phyloP scores from a whole-genome alignment of 2,113 vertebrate genomes.

The Corydoras sp. region DNA sequence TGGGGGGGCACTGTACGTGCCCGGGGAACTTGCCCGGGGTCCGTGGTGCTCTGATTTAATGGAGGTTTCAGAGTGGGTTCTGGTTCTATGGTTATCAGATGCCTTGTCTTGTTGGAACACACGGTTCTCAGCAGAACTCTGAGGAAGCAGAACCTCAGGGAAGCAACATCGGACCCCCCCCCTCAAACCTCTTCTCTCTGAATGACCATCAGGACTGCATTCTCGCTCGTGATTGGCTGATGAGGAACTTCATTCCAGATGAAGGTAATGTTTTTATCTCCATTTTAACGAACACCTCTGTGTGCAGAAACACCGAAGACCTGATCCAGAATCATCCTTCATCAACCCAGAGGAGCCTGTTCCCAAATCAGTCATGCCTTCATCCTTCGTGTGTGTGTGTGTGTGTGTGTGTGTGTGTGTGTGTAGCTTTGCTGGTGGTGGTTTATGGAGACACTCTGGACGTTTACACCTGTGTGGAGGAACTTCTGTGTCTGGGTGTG shows the following conservation, averaged over 20 bases:
- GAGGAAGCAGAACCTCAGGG: conserved; percentile 37
- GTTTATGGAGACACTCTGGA: conserved; percentile 83
- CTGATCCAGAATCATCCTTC: conserved; percentile 5
- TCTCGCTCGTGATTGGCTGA: conserved; percentile 52
- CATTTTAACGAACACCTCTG: too few species aligned
- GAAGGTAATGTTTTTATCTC: conserved; percentile 59
- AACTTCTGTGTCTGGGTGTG: conserved; percentile 71
- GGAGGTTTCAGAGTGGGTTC: background rate
- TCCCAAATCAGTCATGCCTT: background rate
- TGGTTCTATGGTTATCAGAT: conserved; percentile 41
- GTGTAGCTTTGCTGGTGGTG: conserved; percentile 49
- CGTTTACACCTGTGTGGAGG: conserved; percentile 68
- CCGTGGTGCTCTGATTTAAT: too few species aligned
- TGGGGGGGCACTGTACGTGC: background rate
- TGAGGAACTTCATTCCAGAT: conserved; percentile 53
- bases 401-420: too few species aligned
- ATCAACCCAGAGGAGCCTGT: background rate
- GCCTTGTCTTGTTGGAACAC: conserved; percentile 57
- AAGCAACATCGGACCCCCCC: conserved; percentile 50
- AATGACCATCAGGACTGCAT: conserved; percentile 67
- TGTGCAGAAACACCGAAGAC: background rate
- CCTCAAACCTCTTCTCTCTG: conserved; percentile 80
- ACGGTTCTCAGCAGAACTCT: conserved; percentile 38
- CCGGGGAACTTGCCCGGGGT: too few species aligned
- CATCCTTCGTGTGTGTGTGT: too few species aligned